Base-by-base conservation (phyloP, 2,113 vertebrate species). In the Hystrix cristata region DNA sequence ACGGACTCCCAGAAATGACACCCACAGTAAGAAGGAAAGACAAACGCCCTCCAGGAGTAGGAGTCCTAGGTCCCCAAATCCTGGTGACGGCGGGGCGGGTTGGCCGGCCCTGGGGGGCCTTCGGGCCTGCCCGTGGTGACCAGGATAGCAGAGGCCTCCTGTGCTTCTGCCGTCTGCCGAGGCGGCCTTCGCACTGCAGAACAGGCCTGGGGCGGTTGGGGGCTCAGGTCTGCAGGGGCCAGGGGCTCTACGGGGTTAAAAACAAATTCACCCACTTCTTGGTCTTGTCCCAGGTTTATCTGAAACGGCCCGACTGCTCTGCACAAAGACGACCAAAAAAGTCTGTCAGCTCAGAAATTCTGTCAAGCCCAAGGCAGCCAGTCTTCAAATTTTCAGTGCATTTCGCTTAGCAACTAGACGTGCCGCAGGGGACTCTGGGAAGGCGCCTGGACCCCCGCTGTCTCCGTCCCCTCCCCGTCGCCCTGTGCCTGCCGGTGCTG, bases 361-460 rank as follows among this genome's bases (percentile, higher is more conserved):
- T 97, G 89, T 89, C 84, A 97, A 95, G 86, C 93, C 94, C 88
- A 97, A 96, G 90, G 84, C 65, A 51, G n/a, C 65, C 60, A 91
- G 96, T 95, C 96, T 98, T 97, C 97, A 97, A 93, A 97, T 91
- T 98, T 98, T 94, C 97, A 98, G 92, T 83, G 80, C 85, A 85
- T 98, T 97, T 97, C 90, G 96, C 96, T 97, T 97, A 97, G 95
- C 95, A 96, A 96, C 93, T 96, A 92, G 86, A 97, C 97, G 86
- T 79, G 91, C 96, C 48, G 16, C 72, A 10, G 55, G 46, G 55
- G 48, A 60, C 82, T 80, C 2, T 8, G 67, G 86, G 31, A 34
- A 48, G 19, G 2, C 2, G 0, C 14, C 5, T 16, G 43, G 1
- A 19, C 29, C 53, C 46, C 7, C 3, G 3, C 3, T 25, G 31